Base-by-base conservation (phyloP, 2,113 vertebrate genomes). In the Neodon shergylaensis region DNA sequence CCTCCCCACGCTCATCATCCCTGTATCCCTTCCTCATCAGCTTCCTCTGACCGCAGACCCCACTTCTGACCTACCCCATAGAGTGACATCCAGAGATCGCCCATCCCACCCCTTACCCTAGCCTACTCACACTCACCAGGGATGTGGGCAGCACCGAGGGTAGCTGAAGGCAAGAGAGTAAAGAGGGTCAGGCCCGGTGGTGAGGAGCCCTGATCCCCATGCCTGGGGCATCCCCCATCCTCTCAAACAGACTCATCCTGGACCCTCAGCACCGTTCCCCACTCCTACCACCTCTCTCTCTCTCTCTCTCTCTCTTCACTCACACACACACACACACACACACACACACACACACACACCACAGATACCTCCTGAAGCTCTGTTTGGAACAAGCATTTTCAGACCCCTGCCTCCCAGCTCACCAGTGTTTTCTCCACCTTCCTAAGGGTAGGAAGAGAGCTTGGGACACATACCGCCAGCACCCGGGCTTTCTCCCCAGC, bases 41-140 rank as follows among this genome's bases (percentile, higher is more conserved):
- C 28, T 31, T 13, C 12, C 31, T 92, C 22, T n/a, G 26, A 39
- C 72, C 14, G 5, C n/a, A 21, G 52, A 31, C 39, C 19, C 39
- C 24, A 33, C 28, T n/a, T 88, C 78, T 81, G 68, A 31, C 73
- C 87, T 44, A n/a, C 10, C 21, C 58, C 61, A 2, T 1, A 28
- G 24, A 9, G 73, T 54, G 16, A 70, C 58, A 42, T 31, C 61
- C 3, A 39, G 31, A 44, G 44, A 12, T 31, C 16, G 17, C 54
- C 26, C 52, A 11, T 24, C 1, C 19, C 28, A 24, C 33, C 8
- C 7, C 7, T 22, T 3, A 3, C 12, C 33, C 49, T 11, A 14
- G 3, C n/a, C 42, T 31, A 24, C 24, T 47, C 39, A 52, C 24
- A 96, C 97, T 97, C 94, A 97, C 97, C 96, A 1, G 94, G 66